These are phyloP conservation scores for Gambusia yucatana DNA, from an alignment of 2,797 vertebrate species.

Conservation along the genomic window DNA sequence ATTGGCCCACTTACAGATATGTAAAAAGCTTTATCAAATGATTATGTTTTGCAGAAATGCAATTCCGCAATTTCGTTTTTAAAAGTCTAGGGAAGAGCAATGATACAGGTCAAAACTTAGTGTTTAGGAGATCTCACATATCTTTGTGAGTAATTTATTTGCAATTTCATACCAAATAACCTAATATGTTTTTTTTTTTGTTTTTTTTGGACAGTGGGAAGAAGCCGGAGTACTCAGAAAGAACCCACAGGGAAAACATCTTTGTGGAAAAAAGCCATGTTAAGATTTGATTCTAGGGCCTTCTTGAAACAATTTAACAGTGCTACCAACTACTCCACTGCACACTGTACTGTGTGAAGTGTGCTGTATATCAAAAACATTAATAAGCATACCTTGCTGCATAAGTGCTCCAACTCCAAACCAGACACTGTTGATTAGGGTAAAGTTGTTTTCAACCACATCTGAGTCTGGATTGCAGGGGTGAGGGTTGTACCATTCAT, in stretches of 20 bases:
- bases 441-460: conserved; percentile 99
- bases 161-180: not conserved
- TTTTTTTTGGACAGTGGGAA: not conserved
- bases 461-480: conserved; percentile 98
- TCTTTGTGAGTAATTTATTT: no score
- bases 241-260: not conserved
- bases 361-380: not conserved
- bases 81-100: not conserved
- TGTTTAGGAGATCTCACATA: not conserved
- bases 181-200: not conserved
- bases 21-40: not conserved
- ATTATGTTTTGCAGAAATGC: not conserved
- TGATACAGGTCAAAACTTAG: not conserved
- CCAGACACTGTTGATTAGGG: conserved; percentile 97
- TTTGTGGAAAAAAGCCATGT: not conserved
- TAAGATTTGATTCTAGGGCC: not conserved
- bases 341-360: not conserved
- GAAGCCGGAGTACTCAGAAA: not conserved
- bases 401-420: conserved; percentile 98
- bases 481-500: conserved; percentile 99
- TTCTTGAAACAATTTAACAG: not conserved
- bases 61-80: not conserved
- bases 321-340: not conserved
- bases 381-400: conserved; percentile 91
- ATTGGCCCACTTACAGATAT: not conserved